These are phyloP conservation scores for Melipona quadrifasciata DNA, from an alignment of 1,140 invertebrate species.

Conservation along the genomic window DNA sequence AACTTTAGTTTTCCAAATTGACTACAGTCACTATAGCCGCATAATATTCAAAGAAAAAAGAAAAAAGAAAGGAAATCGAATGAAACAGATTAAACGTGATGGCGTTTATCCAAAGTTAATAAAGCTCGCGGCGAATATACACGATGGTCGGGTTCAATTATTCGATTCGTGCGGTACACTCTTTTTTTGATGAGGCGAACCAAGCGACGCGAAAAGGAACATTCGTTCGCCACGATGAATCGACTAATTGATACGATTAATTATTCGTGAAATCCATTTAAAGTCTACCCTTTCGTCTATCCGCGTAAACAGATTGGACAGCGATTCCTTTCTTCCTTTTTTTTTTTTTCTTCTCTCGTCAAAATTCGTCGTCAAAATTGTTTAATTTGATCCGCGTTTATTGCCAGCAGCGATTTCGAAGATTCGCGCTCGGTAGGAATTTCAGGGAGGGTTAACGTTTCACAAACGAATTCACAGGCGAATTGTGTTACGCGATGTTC, in stretches of 20 bases:
- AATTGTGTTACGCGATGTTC: neutral
- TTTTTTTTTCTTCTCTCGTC: too few relatives aligned
- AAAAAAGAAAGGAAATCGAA: neutral
- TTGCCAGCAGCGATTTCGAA: neutral
- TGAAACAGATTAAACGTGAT: neutral
- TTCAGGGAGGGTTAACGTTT: neutral
- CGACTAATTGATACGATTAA: constrained; percentile 2
- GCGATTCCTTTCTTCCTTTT: neutral
- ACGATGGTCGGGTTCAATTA: neutral
- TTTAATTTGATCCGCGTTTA: neutral
- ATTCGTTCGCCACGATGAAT: neutral
- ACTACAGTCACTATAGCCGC: too few relatives aligned
- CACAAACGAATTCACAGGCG: neutral
- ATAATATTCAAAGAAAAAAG: neutral
- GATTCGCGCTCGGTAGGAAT: neutral
- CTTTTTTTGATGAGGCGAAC: too few relatives aligned
- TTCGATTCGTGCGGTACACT: neutral
- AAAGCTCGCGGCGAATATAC: neutral
- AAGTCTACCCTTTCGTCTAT: neutral
- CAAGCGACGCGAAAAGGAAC: neutral
- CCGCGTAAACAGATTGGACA: neutral
- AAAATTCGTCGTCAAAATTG: neutral
- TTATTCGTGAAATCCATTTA: neutral
- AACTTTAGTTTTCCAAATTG: too few relatives aligned
- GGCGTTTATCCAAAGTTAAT: neutral